phyloP scores from a whole-genome alignment of 2,888 invertebrate species.

The Lacanobia oleracea region DNA sequence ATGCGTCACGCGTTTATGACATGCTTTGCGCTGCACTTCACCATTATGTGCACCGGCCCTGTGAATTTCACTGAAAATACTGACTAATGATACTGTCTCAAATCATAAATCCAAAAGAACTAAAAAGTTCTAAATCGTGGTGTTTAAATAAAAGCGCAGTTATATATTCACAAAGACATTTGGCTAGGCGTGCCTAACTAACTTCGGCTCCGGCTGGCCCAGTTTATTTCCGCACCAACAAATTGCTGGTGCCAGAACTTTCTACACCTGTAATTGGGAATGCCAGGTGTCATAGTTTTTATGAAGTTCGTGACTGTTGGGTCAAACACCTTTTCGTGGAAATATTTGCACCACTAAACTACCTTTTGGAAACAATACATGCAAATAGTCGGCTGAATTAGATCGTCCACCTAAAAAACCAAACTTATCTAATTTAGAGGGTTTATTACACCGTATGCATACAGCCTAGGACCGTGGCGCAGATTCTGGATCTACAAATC shows the following conservation, averaged over 20 bases:
- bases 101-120: not conserved
- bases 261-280: conserved; percentile 76
- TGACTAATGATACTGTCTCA: not conserved
- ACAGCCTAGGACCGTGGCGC: too few relatives aligned
- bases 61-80: not conserved
- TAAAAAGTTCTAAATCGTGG: not conserved
- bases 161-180: conserved; percentile 67
- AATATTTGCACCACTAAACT: not conserved
- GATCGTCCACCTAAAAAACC: not conserved
- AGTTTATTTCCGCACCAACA: conserved; percentile 73
- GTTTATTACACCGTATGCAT: not conserved
- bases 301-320: conserved; percentile 32
- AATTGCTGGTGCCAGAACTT: conserved; percentile 73
- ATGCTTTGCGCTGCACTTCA: too few relatives aligned
- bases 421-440: not conserved
- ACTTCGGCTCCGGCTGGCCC: conserved; percentile 66
- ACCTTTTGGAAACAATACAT: too few relatives aligned
- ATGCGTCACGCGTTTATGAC: too few relatives aligned
- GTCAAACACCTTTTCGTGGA: conserved; percentile 24
- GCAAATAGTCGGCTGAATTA: too few relatives aligned
- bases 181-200: conserved; percentile 65
- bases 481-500: not conserved
- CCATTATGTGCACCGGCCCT: too few relatives aligned
- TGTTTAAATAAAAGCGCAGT: conserved; percentile 49
- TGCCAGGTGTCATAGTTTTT: conserved; percentile 65